Evolutionary conservation across 2,797 vertebrate species (phyloP).

Genomic region (Pipistrellus pygmaeus): DNA sequence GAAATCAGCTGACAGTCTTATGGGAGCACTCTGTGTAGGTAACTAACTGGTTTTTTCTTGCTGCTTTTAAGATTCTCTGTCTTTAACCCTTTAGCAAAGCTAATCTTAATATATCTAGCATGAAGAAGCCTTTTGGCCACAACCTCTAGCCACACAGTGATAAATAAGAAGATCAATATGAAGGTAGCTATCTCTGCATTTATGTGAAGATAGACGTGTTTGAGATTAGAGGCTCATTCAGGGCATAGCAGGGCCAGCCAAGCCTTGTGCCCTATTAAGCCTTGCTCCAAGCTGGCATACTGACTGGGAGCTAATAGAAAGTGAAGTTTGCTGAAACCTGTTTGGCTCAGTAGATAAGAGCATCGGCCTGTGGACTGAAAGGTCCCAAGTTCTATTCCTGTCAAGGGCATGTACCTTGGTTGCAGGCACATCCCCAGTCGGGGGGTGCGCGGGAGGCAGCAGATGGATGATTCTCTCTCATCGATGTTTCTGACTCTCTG

Average conservation of each 20-base stretch:
- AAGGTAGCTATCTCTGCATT: not conserved
- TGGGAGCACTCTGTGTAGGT: not conserved
- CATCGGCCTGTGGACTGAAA: no score
- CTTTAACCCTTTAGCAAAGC: not conserved
- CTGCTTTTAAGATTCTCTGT: not conserved
- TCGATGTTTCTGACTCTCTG: no score
- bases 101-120: conserved; percentile 33
- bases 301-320: not conserved
- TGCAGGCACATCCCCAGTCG: no score
- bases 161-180: not conserved
- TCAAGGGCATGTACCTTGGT: no score
- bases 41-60: not conserved
- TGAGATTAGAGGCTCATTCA: not conserved
- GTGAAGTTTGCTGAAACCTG: not conserved
- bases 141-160: not conserved
- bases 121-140: conserved; percentile 15
- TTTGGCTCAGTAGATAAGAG: no score
- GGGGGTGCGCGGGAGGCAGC: no score
- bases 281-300: not conserved
- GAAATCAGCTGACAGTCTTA: not conserved
- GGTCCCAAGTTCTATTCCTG: no score
- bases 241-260: not conserved
- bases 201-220: not conserved
- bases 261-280: not conserved
- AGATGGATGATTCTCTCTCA: no score